Percentiles rank a stretch among this genome's conserved stretches.
These are phyloP conservation scores for Galemys pyrenaicus DNA, from an alignment of 2,113 vertebrate species.

Conservation along the genomic window DNA sequence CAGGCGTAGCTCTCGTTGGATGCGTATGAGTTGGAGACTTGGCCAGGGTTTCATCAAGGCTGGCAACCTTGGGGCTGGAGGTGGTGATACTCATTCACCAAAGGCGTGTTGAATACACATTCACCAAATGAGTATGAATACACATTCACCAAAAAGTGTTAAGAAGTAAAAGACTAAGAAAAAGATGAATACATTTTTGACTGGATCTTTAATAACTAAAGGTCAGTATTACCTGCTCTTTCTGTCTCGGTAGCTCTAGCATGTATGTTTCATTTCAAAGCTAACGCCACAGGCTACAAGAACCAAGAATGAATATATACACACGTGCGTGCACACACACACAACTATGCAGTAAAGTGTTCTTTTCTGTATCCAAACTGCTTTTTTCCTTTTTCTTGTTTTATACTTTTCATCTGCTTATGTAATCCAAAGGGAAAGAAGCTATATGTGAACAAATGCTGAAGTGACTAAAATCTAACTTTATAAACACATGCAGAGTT, in stretches of 20 bases:
- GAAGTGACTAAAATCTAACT: slow-evolving; percentile 64
- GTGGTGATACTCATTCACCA: too few species aligned
- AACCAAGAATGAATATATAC: background rate
- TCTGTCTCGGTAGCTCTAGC: background rate
- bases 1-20: background rate
- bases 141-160: slow-evolving; percentile 41
- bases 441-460: slow-evolving; percentile 56
- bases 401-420: slow-evolving; percentile 61
- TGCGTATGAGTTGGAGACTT: background rate
- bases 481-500: slow-evolving; percentile 60
- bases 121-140: too few species aligned
- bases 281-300: background rate
- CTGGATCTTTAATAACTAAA: background rate
- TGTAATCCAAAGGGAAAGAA: slow-evolving; percentile 72
- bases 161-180: slow-evolving; percentile 24
- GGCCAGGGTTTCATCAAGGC: background rate
- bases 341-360: background rate
- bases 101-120: too few species aligned
- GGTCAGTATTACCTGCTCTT: background rate
- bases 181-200: background rate
- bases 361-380: slow-evolving; percentile 10
- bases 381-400: slow-evolving; percentile 64
- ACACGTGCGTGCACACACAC: accelerated
- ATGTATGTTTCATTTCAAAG: slow-evolving; percentile 55
- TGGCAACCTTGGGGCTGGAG: background rate